These are phyloP conservation scores for Anarsia innoxiella DNA, from an alignment of 2,888 invertebrate genomes.

Conservation along the genomic window DNA sequence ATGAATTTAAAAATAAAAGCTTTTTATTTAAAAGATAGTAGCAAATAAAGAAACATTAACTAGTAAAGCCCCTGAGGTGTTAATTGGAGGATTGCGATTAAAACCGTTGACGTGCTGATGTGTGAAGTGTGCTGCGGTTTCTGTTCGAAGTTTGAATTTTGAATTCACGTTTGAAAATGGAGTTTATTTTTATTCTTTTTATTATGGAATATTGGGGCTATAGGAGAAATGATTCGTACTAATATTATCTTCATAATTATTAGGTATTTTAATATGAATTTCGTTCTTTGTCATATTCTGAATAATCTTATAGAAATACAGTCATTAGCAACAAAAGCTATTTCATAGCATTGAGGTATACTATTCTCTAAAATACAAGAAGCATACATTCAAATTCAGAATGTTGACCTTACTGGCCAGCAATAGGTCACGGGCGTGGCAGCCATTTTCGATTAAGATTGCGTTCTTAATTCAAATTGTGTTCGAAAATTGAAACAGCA, in stretches of 20 bases:
- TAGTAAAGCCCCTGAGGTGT: conserved; percentile 30
- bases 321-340: no score
- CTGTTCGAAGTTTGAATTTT: background rate
- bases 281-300: no score
- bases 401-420: conserved; percentile 36
- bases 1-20: no score
- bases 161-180: background rate
- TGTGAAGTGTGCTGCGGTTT: conserved; percentile 41
- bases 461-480: conserved; percentile 58
- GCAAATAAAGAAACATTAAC: background rate
- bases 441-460: conserved; percentile 40
- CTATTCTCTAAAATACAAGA: no score
- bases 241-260: no score
- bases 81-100: conserved; percentile 61
- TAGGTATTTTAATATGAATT: no score
- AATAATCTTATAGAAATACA: no score
- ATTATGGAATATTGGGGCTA: no score
- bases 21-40: no score
- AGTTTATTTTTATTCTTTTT: conserved; percentile 10
- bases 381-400: no score
- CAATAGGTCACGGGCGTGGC: conserved; percentile 57
- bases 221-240: no score
- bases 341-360: no score
- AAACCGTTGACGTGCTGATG: conserved; percentile 47
- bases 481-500: conserved; percentile 69